Evolutionary conservation across 2,888 invertebrate genomes (phyloP).

Genomic region (Napeogenes inachia): DNA sequence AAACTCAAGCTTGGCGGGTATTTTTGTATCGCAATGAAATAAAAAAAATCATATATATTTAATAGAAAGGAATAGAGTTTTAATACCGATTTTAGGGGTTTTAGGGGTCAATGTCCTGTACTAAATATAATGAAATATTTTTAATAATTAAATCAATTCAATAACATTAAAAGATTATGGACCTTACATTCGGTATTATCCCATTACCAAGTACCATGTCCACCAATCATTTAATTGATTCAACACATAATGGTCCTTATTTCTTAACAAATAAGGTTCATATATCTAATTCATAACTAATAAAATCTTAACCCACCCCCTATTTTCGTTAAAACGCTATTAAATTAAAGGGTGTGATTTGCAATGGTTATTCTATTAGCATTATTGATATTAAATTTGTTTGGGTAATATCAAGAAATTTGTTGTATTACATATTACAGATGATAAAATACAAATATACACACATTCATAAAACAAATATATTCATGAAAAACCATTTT

Average conservation of each 20-base stretch:
- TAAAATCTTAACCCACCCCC: constrained; percentile 34
- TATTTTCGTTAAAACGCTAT: constrained; percentile 48
- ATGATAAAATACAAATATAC: too few relatives aligned
- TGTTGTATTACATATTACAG: too few relatives aligned
- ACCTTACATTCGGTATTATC: constrained; percentile 17
- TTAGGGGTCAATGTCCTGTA: too few relatives aligned
- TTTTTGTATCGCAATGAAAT: too few relatives aligned
- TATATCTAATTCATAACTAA: constrained; percentile 11
- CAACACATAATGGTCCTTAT: constrained; percentile 39
- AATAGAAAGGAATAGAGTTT: too few relatives aligned
- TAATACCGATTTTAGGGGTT: too few relatives aligned
- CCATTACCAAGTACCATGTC: constrained; percentile 26
- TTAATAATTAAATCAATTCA: neutral
- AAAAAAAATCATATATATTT: too few relatives aligned
- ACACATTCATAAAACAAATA: too few relatives aligned
- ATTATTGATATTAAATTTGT: constrained; percentile 57
- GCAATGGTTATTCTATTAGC: constrained; percentile 71
- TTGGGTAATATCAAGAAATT: constrained; percentile 18
- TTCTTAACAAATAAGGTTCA: constrained; percentile 22
- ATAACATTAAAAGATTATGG: constrained; percentile 7
- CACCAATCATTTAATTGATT: constrained; percentile 70
- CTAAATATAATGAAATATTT: neutral
- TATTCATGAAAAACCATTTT: too few relatives aligned
- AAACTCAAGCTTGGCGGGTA: too few relatives aligned
- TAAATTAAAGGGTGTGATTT: constrained; percentile 68